Base-by-base conservation (phyloP, 2,113 vertebrate genomes). In the Mirounga angustirostris region DNA sequence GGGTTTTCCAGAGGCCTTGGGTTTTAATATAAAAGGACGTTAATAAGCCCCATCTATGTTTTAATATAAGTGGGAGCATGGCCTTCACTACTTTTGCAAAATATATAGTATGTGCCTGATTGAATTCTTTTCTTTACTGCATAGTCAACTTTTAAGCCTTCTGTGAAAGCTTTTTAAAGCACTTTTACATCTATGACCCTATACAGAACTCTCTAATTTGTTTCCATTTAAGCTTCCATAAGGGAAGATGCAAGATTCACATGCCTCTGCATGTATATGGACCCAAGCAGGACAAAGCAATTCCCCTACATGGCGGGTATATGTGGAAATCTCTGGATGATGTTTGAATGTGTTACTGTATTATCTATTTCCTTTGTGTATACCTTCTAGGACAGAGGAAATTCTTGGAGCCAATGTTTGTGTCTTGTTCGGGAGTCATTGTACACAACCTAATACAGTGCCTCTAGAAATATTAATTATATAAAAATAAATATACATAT, bases 21-120 rank as follows among this genome's bases (percentile, higher is more conserved):
- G 26, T 76, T 88, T 93, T 76, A 33, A 59, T 80, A 81, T 78
- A n/a, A 95, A 97, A 97, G 28, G 10, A 43, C 1, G 2, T 89
- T 76, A 58, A 71, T 89, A 86, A 96, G n/a, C 36, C n/a, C 13
- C 9, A 33, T 71, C 43, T 76, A 71, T 80, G 76, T 96, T 96
- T 96, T 94, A 94, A 83, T 82, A 16, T 97, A 96, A 97, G 96
- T 56, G 40, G 74, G 59, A 92, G 69, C 73, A 92, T 85, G 94
- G 90, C 87, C 74, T 95, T 10, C 69, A 83, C 26, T 84, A 83
- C 91, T 81, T 84, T 43, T 85, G n/a, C 76, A 80, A 83, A 87
- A 71, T 71, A 82, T 26, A 84, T 36, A 69, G 50, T n/a, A 78
- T 52, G 80, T 81, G 46, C 46, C 65, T 2, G 12, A 95, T 18